Percentiles rank a stretch among this genome's conserved stretches.
phyloP scores from a whole-genome alignment of 2,797 vertebrate species.

The Brotula barbata region DNA sequence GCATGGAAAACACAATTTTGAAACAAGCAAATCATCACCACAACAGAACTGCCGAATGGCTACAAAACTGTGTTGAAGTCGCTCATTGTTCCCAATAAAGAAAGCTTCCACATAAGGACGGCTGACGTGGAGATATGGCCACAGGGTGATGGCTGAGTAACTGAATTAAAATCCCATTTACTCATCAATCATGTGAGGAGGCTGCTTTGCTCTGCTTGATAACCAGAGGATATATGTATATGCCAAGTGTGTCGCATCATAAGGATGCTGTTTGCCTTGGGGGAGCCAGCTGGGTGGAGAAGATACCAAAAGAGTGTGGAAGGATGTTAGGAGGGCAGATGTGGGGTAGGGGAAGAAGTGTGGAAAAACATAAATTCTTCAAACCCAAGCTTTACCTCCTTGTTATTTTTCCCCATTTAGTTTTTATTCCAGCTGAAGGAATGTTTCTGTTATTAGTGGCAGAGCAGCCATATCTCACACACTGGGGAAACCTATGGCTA shows the following conservation, averaged over 20 bases:
- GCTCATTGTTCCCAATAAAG: conserved; percentile 57
- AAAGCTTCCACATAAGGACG: conserved; percentile 56
- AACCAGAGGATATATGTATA: conserved; percentile 63
- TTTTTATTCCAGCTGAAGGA: no score
- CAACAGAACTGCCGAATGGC: conserved; percentile 22
- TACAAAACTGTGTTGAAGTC: conserved; percentile 43
- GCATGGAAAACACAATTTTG: no score
- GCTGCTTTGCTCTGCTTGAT: conserved; percentile 60
- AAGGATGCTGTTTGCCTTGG: conserved; percentile 63
- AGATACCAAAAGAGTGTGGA: conserved; percentile 67
- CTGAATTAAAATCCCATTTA: conserved; percentile 78
- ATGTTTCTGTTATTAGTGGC: no score
- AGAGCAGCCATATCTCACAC: no score
- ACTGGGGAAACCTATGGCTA: no score
- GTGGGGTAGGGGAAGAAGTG: conserved; percentile 12
- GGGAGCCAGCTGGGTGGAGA: conserved; percentile 67
- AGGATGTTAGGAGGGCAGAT: conserved; percentile 33
- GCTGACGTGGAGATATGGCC: conserved; percentile 68
- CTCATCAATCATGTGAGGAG: conserved; percentile 76
- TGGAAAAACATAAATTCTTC: conserved; percentile 17
- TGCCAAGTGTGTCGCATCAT: conserved; percentile 61
- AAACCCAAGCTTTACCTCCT: no score
- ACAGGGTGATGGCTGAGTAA: conserved; percentile 72
- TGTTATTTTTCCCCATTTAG: no score
- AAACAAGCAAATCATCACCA: conserved; percentile 28